Percentiles rank a stretch among this genome's conserved stretches.
Conservation (phyloP, 2,113 vertebrate genomes). For the Ramphastos sulfuratus region DNA sequence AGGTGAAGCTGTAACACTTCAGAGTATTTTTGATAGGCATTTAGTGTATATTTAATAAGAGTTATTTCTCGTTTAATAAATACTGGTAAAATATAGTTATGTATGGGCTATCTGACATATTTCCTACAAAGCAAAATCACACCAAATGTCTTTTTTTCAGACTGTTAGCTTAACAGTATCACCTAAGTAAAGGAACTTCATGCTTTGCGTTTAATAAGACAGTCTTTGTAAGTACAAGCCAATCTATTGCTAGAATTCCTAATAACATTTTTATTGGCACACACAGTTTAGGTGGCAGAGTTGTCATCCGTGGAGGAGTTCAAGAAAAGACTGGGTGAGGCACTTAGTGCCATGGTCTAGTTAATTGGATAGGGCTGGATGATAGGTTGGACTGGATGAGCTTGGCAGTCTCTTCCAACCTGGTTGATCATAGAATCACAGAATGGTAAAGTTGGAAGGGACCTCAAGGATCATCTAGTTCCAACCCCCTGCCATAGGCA, state of each 20-base stretch:
- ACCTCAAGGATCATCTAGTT: no score
- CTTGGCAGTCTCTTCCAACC: no score
- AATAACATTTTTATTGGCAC: background rate
- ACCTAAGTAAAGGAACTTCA: background rate
- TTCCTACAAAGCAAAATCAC: background rate
- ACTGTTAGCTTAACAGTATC: background rate
- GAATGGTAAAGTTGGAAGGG: no score
- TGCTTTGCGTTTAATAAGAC: background rate
- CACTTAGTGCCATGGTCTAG: no score
- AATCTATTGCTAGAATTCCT: background rate
- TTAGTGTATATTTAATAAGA: constrained; percentile 19
- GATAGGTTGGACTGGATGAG: no score
- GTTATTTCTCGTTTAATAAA: constrained; percentile 17
- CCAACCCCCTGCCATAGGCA: no score
- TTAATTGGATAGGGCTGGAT: no score
- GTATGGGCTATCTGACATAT: background rate
- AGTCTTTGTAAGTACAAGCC: background rate
- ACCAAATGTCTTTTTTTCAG: background rate
- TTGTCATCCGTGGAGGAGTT: no score
- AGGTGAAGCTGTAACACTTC: background rate
- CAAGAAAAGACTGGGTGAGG: no score
- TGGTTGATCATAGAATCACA: no score
- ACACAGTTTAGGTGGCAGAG: background rate
- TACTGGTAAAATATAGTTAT: background rate
- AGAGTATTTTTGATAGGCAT: background rate